A percentile compares a stretch with the other conserved stretches of the same genome.
Conservation (phyloP, 2,888 invertebrate genomes). For the Limnephilus rhombicus region DNA sequence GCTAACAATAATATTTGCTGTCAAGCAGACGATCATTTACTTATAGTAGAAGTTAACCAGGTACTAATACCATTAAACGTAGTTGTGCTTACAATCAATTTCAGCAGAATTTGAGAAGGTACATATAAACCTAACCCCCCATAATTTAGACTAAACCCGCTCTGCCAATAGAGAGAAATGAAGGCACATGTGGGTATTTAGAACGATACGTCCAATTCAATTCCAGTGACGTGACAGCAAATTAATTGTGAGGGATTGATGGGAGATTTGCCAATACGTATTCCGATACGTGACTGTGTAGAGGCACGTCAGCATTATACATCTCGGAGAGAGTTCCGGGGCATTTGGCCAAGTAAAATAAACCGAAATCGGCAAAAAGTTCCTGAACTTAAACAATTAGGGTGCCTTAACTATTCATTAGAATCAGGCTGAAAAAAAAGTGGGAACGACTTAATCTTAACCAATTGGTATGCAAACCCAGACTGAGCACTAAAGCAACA, state of each 20-base stretch:
- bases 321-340: background rate
- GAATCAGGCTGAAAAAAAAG: constrained; percentile 17
- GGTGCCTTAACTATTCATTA: background rate
- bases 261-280: constrained; percentile 29
- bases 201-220: constrained; percentile 63
- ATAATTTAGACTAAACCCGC: constrained; percentile 6
- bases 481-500: constrained; percentile 44
- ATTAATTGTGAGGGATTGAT: constrained; percentile 66
- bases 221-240: constrained; percentile 60
- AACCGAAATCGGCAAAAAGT: background rate
- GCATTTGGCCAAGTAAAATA: background rate
- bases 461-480: constrained; percentile 57
- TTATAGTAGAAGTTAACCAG: background rate
- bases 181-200: constrained; percentile 61
- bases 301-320: background rate
- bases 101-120: background rate
- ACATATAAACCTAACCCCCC: background rate
- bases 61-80: background rate
- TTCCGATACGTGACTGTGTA: background rate
- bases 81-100: background rate
- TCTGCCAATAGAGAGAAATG: constrained; percentile 22
- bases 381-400: background rate
- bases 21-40: background rate
- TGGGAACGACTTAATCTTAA: constrained; percentile 53
- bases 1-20: background rate